phyloP scores from a whole-genome alignment of 2,113 vertebrate species.

The Mormyrus lacerda region DNA sequence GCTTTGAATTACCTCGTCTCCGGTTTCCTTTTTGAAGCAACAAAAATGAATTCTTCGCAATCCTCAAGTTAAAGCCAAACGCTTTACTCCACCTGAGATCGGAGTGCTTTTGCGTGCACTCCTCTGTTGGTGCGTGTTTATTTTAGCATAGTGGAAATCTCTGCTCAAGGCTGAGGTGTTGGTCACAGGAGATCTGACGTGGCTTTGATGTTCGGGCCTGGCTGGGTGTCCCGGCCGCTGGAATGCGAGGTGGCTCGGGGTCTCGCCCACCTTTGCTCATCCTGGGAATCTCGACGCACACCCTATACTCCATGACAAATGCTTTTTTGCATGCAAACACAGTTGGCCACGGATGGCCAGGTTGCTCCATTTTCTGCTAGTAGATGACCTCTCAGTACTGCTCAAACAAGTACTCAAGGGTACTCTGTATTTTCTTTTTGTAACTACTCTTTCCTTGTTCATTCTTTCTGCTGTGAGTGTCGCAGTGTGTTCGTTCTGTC shows the following conservation, averaged over 20 bases:
- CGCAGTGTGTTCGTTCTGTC: neutral
- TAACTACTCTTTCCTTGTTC: neutral
- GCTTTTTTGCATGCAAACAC: neutral
- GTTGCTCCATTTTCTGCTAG: slow-evolving; percentile 28
- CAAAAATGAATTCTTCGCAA: neutral
- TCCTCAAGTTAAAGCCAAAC: neutral
- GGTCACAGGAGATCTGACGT: neutral
- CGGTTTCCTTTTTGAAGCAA: slow-evolving; percentile 18
- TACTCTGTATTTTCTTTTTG: neutral
- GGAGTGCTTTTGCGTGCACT: neutral
- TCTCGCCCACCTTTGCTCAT: neutral
- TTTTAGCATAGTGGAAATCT: neutral
- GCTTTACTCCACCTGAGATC: neutral
- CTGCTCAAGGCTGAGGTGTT: slow-evolving; percentile 5
- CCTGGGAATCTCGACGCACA: neutral
- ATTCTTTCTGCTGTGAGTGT: neutral
- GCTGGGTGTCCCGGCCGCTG: neutral
- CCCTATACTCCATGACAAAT: neutral
- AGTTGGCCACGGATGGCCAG: neutral
- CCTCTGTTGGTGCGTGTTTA: neutral
- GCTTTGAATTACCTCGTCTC: slow-evolving; percentile 24
- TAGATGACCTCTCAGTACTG: slow-evolving; percentile 22
- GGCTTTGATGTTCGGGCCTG: neutral
- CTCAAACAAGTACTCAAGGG: slow-evolving; percentile 10
- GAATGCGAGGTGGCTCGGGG: neutral